A percentile compares a stretch with the other conserved stretches of the same genome.
Conservation (phyloP, 2,888 invertebrate species). For the Beris chalybata region DNA sequence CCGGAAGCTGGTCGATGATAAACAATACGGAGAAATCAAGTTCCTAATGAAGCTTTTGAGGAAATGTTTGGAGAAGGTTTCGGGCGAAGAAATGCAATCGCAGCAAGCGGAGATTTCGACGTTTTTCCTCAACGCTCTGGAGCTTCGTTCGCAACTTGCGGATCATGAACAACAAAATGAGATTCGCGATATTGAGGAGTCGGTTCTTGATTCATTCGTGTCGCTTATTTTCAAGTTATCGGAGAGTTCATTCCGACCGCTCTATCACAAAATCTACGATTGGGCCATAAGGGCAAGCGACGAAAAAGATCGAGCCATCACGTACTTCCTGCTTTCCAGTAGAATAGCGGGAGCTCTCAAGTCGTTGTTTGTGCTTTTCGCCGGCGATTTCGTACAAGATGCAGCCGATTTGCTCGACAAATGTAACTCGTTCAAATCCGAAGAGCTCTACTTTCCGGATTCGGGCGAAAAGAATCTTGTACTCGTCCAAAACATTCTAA, state of each 20-base stretch:
- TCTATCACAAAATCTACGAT: constrained; percentile 83
- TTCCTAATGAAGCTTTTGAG: constrained; percentile 76
- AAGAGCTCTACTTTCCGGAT: constrained; percentile 57
- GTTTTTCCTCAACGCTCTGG: constrained; percentile 74
- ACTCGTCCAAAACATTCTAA: constrained; percentile 71
- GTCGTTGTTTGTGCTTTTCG: constrained; percentile 87
- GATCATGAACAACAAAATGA: constrained; percentile 52
- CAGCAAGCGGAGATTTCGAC: constrained; percentile 69
- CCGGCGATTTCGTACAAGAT: constrained; percentile 81
- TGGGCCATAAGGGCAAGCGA: constrained; percentile 72
- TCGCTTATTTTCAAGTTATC: constrained; percentile 83
- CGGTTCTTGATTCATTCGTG: constrained; percentile 76
- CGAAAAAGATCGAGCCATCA: constrained; percentile 69
- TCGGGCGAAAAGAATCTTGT: constrained; percentile 62
- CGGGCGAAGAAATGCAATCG: constrained; percentile 65
- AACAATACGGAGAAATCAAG: constrained; percentile 64
- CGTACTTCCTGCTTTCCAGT: constrained; percentile 75
- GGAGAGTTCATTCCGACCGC: constrained; percentile 84
- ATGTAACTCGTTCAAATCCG: constrained; percentile 65
- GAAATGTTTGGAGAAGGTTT: constrained; percentile 69
- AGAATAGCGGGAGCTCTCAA: constrained; percentile 80
- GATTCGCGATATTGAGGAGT: constrained; percentile 68
- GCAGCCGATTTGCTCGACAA: constrained; percentile 72
- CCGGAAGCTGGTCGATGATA: constrained; percentile 62
- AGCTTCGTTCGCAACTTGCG: constrained; percentile 64